Conservation (phyloP, 2,113 vertebrate genomes). For the Thymallus thymallus region DNA sequence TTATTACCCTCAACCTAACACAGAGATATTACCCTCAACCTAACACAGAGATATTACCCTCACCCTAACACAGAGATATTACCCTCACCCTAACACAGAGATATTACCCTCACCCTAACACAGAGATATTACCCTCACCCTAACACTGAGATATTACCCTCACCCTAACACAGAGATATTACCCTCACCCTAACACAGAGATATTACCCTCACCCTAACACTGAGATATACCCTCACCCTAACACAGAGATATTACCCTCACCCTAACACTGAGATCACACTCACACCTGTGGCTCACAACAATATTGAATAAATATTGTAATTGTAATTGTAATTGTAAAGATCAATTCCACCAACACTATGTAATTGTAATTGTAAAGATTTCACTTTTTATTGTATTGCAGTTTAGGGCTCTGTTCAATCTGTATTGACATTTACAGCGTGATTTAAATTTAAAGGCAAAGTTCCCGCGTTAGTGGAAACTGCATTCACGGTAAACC, state of each 20-base stretch:
- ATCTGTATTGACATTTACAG: too few relatives aligned
- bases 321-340: too few relatives aligned
- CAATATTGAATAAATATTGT: not conserved
- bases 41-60: too few relatives aligned
- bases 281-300: not conserved
- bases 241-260: conserved; percentile 88
- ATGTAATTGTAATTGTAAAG: too few relatives aligned
- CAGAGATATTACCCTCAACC: too few relatives aligned
- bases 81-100: too few relatives aligned
- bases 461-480: too few relatives aligned
- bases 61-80: too few relatives aligned
- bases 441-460: too few relatives aligned
- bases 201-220: not conserved
- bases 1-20: too few relatives aligned
- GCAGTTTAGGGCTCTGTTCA: not conserved
- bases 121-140: conserved; percentile 38
- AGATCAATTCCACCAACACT: too few relatives aligned
- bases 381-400: not conserved
- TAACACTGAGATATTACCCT: conserved; percentile 35
- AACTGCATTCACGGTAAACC: too few relatives aligned
- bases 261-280: conserved; percentile 57
- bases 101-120: conserved; percentile 20
- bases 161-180: conserved; percentile 5
- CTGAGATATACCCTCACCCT: not conserved
- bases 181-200: conserved; percentile 66